Evolutionary conservation across 2,888 invertebrate species (phyloP).

Genomic region (Polymixis flavicincta): DNA sequence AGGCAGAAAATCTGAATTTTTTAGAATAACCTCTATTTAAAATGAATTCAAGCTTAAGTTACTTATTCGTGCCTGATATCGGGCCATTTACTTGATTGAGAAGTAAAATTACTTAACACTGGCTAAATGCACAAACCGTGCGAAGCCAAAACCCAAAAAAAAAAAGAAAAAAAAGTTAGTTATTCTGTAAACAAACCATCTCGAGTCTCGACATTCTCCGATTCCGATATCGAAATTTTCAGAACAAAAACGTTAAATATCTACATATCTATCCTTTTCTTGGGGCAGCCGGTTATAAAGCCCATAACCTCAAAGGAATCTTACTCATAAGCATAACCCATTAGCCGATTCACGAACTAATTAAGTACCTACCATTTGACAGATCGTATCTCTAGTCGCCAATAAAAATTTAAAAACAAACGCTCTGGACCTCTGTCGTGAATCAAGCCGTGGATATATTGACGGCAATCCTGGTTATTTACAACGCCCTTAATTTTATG

Average conservation of each 20-base stretch:
- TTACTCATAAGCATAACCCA: constrained; percentile 37
- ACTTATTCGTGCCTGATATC: too few species aligned
- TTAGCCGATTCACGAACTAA: constrained; percentile 49
- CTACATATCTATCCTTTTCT: too few species aligned
- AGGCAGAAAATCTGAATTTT: too few species aligned
- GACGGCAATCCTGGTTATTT: constrained; percentile 80
- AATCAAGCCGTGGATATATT: constrained; percentile 78
- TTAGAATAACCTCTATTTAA: too few species aligned
- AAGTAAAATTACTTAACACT: too few species aligned
- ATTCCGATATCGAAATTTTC: not conserved
- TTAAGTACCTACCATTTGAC: constrained; percentile 63
- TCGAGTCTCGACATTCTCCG: not conserved
- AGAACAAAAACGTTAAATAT: too few species aligned
- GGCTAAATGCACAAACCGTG: too few species aligned
- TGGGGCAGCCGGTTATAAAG: not conserved
- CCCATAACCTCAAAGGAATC: constrained; percentile 9
- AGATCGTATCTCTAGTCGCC: constrained; percentile 65
- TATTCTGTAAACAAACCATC: not conserved
- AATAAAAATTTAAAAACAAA: constrained; percentile 68
- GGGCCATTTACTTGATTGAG: too few species aligned
- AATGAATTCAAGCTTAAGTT: too few species aligned
- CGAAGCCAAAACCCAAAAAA: too few species aligned
- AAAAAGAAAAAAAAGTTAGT: too few species aligned
- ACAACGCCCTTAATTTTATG: constrained; percentile 72
- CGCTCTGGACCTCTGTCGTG: constrained; percentile 61